These are phyloP conservation scores for Hybos culiciformis DNA, from an alignment of 2,888 invertebrate species.

Conservation along the genomic window DNA sequence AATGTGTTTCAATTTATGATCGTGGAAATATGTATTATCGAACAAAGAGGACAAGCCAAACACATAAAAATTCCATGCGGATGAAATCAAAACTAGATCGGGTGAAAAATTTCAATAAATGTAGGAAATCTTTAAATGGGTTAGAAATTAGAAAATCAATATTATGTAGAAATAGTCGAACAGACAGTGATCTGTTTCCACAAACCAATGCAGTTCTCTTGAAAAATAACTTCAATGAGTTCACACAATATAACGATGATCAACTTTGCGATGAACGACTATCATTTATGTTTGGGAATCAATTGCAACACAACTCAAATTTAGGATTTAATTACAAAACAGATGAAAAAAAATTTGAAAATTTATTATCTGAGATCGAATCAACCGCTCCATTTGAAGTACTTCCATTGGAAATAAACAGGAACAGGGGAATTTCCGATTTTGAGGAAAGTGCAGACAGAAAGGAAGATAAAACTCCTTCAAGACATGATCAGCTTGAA, in stretches of 20 bases:
- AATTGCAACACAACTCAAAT: too few relatives aligned
- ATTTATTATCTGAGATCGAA: slow-evolving; percentile 20
- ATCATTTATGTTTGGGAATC: not conserved
- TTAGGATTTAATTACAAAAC: not conserved
- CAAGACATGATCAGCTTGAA: slow-evolving; percentile 3
- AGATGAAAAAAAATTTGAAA: slow-evolving; percentile 19
- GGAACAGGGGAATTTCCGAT: too few relatives aligned
- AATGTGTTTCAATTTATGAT: slow-evolving; percentile 9
- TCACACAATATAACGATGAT: not conserved
- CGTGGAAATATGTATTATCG: slow-evolving; percentile 16
- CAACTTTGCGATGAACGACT: slow-evolving; percentile 6
- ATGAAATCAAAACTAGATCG: slow-evolving; percentile 19
- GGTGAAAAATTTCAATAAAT: slow-evolving; percentile 18
- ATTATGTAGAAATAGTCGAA: not conserved
- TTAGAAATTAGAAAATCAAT: slow-evolving; percentile 9
- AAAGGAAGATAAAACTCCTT: too few relatives aligned
- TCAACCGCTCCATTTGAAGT: slow-evolving; percentile 28
- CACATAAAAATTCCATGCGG: slow-evolving; percentile 15
- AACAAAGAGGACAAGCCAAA: slow-evolving; percentile 13
- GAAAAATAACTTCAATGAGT: slow-evolving; percentile 1
- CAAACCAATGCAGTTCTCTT: too few relatives aligned
- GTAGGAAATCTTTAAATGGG: slow-evolving; percentile 12
- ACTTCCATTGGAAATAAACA: too few relatives aligned
- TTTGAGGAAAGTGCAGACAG: too few relatives aligned
- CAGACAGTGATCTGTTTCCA: too few relatives aligned